These are phyloP conservation scores for Cardiocondyla obscurior DNA, from an alignment of 1,140 invertebrate species.

Conservation along the genomic window DNA sequence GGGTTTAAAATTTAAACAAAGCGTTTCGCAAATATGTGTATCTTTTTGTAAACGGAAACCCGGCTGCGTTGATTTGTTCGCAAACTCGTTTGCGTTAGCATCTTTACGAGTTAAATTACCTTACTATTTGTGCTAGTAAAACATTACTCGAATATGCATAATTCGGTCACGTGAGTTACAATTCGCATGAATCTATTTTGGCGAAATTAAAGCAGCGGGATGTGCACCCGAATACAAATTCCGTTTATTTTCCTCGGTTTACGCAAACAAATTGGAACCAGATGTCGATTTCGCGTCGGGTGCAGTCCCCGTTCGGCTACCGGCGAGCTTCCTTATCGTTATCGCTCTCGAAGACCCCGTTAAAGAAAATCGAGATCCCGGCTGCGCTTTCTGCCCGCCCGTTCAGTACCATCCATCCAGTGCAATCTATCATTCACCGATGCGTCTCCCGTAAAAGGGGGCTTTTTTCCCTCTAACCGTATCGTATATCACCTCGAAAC, in stretches of 20 bases:
- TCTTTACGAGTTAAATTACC: background rate
- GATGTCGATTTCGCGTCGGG: background rate
- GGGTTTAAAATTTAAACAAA: background rate
- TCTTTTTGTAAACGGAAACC: background rate
- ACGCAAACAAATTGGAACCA: background rate
- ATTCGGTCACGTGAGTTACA: slow-evolving; percentile 9
- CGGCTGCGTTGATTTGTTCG: background rate
- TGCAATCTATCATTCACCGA: slow-evolving; percentile 6
- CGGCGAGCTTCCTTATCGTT: background rate
- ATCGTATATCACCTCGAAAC: slow-evolving; percentile 28
- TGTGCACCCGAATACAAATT: background rate
- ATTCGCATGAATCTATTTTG: background rate
- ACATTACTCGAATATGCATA: slow-evolving; percentile 4
- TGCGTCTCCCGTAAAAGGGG: background rate
- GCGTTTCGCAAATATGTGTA: background rate
- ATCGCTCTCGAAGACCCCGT: background rate
- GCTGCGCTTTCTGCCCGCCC: background rate
- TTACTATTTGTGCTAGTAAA: background rate
- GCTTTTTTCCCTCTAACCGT: slow-evolving; percentile 23
- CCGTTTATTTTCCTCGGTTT: background rate
- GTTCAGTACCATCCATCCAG: background rate
- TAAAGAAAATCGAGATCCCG: background rate
- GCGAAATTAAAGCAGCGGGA: background rate
- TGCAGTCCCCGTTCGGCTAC: background rate
- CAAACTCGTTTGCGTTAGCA: background rate